phyloP scores from a whole-genome alignment of 2,113 vertebrate species.

The Asarcornis scutulata region DNA sequence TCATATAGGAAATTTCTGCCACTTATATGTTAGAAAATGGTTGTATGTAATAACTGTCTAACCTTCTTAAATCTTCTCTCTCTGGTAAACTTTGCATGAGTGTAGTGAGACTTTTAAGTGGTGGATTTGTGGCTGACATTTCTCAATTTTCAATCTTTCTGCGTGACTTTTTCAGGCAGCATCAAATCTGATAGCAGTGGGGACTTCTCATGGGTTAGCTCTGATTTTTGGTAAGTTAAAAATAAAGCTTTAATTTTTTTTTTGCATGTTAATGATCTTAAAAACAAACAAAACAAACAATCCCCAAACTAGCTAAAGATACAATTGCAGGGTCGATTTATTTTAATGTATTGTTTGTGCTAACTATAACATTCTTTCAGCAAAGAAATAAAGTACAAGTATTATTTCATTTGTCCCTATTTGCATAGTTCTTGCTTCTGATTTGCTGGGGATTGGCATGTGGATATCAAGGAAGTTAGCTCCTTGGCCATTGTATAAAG shows the following conservation, averaged over 20 bases:
- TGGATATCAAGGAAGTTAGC: neutral
- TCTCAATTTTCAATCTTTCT: slow-evolving; percentile 8
- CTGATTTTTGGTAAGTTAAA: slow-evolving; percentile 93
- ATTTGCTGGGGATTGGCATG: neutral
- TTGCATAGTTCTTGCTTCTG: neutral
- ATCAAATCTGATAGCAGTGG: slow-evolving; percentile 93
- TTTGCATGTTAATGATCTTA: neutral
- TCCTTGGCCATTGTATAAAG: neutral
- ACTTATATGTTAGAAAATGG: neutral
- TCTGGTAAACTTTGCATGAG: neutral
- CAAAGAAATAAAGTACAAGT: neutral
- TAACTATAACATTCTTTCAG: neutral
- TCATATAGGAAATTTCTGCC: neutral
- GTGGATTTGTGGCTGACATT: neutral
- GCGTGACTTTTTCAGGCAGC: slow-evolving; percentile 83
- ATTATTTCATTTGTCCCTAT: neutral
- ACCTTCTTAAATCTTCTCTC: neutral
- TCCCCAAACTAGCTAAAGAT: neutral
- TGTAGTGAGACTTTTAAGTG: neutral
- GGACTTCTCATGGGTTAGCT: slow-evolving; percentile 96
- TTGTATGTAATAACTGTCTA: neutral
- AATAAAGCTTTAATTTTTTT: neutral
- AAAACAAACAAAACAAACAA: neutral
- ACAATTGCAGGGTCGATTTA: neutral
- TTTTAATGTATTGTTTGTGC: neutral